phyloP scores from a whole-genome alignment of 2,888 invertebrate genomes.

The Podabrus alpinus region DNA sequence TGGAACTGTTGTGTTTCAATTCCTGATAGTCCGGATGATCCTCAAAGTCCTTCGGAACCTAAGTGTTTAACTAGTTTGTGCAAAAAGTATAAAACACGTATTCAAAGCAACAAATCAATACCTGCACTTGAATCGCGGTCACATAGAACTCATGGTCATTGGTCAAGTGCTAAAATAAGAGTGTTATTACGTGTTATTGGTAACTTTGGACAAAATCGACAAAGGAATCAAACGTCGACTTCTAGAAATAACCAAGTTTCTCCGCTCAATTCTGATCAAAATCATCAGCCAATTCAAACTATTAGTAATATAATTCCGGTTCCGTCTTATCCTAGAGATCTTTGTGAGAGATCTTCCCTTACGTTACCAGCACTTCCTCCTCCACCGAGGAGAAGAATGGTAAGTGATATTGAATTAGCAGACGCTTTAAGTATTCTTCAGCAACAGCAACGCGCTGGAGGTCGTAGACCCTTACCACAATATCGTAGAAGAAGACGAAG shows the following conservation, averaged over 20 bases:
- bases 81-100: slow-evolving; percentile 44
- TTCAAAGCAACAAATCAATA: slow-evolving; percentile 42
- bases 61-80: slow-evolving; percentile 53
- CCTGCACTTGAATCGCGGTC: slow-evolving; percentile 44
- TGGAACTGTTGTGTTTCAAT: slow-evolving; percentile 65
- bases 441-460: slow-evolving; percentile 35
- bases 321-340: slow-evolving; percentile 48
- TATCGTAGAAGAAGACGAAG: slow-evolving; percentile 48
- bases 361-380: slow-evolving; percentile 48
- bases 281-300: slow-evolving; percentile 55
- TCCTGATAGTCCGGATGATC: slow-evolving; percentile 64
- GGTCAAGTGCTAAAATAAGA: slow-evolving; percentile 55
- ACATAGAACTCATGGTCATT: slow-evolving; percentile 49
- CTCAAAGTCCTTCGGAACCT: slow-evolving; percentile 55
- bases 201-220: slow-evolving; percentile 34
- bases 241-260: slow-evolving; percentile 53
- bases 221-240: slow-evolving; percentile 33
- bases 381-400: slow-evolving; percentile 55
- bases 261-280: slow-evolving; percentile 39
- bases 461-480: slow-evolving; percentile 36
- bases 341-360: slow-evolving; percentile 39
- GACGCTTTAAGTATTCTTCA: slow-evolving; percentile 51
- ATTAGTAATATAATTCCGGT: slow-evolving; percentile 62
- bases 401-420: slow-evolving; percentile 56
- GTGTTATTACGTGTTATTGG: slow-evolving; percentile 53